phyloP scores from a whole-genome alignment of 2,797 vertebrate genomes.

The Manis crassicaudata region DNA sequence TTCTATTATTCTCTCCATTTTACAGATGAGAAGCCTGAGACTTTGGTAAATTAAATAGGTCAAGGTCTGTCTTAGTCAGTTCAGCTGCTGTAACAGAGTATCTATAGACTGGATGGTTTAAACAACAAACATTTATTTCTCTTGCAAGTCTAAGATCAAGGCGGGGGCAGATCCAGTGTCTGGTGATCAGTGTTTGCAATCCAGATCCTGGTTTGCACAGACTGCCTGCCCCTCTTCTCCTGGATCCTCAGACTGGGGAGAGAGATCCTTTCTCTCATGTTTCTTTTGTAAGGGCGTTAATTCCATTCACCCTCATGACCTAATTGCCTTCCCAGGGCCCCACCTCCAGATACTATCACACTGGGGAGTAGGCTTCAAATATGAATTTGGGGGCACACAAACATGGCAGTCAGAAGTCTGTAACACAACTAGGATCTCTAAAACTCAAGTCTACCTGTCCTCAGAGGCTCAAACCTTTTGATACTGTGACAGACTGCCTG shows the following conservation, averaged over 20 bases:
- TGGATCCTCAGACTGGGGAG: not conserved
- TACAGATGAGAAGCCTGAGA: not conserved
- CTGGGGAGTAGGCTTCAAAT: not conserved
- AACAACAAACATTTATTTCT: not conserved
- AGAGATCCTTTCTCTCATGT: not conserved
- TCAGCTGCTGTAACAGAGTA: not conserved
- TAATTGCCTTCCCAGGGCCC: not conserved
- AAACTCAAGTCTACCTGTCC: not conserved
- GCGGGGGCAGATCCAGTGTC: not conserved
- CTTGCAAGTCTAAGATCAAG: not conserved
- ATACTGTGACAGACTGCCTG: not conserved
- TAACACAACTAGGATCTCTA: not conserved
- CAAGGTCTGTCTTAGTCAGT: not conserved
- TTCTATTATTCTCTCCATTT: not conserved
- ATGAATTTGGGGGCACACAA: not conserved
- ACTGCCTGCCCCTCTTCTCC: not conserved
- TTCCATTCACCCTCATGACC: not conserved
- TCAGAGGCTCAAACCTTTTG: not conserved
- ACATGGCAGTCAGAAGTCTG: not conserved
- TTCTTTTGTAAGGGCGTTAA: not conserved
- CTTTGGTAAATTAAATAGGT: not conserved
- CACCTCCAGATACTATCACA: not conserved
- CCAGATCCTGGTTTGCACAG: no score
- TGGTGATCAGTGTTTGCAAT: not conserved
- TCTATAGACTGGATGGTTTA: not conserved